phyloP scores from a whole-genome alignment of 2,888 invertebrate species.

The Andrena minutula region DNA sequence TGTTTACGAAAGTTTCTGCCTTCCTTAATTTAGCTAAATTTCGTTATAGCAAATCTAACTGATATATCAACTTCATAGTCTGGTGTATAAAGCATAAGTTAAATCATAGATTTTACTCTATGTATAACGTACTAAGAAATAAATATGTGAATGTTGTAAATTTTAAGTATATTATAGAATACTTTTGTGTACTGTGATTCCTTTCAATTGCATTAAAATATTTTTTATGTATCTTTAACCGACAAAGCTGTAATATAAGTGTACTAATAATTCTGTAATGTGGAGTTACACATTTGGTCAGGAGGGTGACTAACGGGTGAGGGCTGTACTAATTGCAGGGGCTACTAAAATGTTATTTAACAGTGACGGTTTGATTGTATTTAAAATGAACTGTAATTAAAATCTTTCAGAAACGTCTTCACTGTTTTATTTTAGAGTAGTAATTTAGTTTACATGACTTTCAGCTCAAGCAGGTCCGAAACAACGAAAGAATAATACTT shows the following conservation, averaged over 20 bases:
- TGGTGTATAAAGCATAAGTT: conserved; percentile 32
- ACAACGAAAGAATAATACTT: conserved; percentile 37
- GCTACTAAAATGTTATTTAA: conserved; percentile 36
- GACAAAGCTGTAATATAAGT: conserved; percentile 1
- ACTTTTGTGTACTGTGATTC: conserved; percentile 33
- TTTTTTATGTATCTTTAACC: conserved; percentile 23
- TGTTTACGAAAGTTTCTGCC: too few species aligned
- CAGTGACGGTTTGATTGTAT: conserved; percentile 32
- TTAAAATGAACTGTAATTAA: conserved; percentile 45
- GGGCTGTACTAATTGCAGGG: conserved; percentile 38
- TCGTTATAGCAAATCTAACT: conserved; percentile 22
- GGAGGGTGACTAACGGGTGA: conserved; percentile 34
- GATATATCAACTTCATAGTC: conserved; percentile 44
- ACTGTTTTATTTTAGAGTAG: conserved; percentile 54
- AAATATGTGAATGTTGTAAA: conserved; percentile 39
- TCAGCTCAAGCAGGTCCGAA: conserved; percentile 58
- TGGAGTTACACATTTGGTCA: conserved; percentile 1
- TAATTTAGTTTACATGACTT: conserved; percentile 66
- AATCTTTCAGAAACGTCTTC: conserved; percentile 49
- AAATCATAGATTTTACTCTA: conserved; percentile 41
- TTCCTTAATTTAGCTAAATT: not conserved
- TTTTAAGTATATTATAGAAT: conserved; percentile 42
- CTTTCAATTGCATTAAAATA: conserved; percentile 1
- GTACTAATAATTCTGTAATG: conserved; percentile 21
- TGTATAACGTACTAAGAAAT: conserved; percentile 51